Percentiles rank a stretch among this genome's conserved stretches.
phyloP scores from a whole-genome alignment of 1,140 invertebrate genomes.

The Diabrotica virgifera region DNA sequence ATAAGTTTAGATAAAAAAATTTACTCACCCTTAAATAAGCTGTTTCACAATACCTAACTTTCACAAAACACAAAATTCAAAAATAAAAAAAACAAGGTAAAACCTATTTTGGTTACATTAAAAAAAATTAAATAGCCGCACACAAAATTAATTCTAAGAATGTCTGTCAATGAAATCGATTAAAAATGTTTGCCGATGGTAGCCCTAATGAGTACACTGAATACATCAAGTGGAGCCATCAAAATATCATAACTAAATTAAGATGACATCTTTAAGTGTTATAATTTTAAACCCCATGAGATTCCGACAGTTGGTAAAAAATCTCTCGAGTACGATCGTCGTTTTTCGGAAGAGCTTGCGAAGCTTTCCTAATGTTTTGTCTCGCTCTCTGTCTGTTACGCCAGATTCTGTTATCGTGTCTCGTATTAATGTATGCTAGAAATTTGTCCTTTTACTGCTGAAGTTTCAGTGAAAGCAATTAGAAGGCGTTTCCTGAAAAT shows the following conservation, averaged over 20 bases:
- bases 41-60: no score
- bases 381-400: no score
- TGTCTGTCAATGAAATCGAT: not conserved
- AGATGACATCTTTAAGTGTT: conserved; percentile 33
- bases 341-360: conserved; percentile 5
- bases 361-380: not conserved
- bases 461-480: no score
- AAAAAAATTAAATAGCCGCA: not conserved
- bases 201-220: not conserved
- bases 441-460: no score
- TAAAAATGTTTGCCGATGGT: not conserved
- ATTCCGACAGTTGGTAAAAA: conserved; percentile 21
- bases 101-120: no score
- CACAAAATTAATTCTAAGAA: not conserved
- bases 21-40: no score
- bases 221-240: conserved; percentile 24
- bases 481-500: no score
- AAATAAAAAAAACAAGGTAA: no score
- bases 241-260: conserved; percentile 33
- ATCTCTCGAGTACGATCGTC: conserved; percentile 22
- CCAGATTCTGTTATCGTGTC: no score
- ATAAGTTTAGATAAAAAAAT: no score
- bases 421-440: no score
- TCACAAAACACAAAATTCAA: no score
- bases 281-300: conserved; percentile 31